phyloP scores from a whole-genome alignment of 2,888 invertebrate genomes.

The Sarcophaga rosellei region DNA sequence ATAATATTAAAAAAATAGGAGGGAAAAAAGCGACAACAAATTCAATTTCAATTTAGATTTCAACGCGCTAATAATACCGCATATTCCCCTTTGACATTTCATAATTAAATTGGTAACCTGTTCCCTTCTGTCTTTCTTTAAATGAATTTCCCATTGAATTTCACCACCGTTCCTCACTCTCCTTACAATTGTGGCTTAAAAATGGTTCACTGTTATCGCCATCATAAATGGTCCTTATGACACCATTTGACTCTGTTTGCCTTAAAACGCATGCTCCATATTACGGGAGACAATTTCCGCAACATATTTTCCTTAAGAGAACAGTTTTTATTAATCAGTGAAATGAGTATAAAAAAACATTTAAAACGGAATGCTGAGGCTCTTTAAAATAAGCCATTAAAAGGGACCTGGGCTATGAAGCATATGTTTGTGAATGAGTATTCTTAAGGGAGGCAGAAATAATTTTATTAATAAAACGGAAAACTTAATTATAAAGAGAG shows the following conservation, averaged over 20 bases:
- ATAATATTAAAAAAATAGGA: too few species aligned
- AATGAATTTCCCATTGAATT: not conserved
- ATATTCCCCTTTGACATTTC: not conserved
- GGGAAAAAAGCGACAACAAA: too few species aligned
- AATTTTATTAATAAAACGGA: too few species aligned
- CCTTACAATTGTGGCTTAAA: not conserved
- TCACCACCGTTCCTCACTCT: conserved; percentile 7
- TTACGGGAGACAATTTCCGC: not conserved
- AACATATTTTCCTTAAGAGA: conserved; percentile 22
- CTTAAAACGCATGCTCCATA: conserved; percentile 14
- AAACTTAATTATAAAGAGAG: too few species aligned
- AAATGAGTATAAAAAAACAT: not conserved
- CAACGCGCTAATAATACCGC: not conserved
- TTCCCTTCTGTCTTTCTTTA: not conserved
- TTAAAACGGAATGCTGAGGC: not conserved
- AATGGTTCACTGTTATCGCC: not conserved
- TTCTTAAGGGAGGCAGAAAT: too few species aligned
- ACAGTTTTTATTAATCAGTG: not conserved
- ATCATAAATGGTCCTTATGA: conserved; percentile 37
- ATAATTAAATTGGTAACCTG: not conserved
- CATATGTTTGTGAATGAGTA: conserved; percentile 36
- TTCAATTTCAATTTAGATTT: too few species aligned
- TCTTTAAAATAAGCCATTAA: conserved; percentile 32
- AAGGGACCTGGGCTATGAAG: not conserved
- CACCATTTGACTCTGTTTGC: conserved; percentile 1